Base-by-base conservation (phyloP, 2,888 invertebrate species). In the Ischnura elegans region DNA sequence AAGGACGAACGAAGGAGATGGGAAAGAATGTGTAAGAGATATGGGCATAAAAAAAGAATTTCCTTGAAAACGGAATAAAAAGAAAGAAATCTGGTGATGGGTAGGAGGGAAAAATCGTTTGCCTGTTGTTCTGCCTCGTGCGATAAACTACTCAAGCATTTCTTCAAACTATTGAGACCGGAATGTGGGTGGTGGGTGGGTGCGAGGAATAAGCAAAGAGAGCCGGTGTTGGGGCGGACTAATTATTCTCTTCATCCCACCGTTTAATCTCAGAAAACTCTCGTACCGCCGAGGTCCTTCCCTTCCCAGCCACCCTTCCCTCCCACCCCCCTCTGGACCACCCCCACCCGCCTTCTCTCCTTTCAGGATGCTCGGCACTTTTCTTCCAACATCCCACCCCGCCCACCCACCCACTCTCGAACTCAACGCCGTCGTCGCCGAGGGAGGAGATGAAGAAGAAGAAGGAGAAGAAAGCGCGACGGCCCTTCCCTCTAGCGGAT, bases 241-340 rank as follows among this genome's bases (percentile, higher is more conserved):
- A 90, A 90, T 90, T 90, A 90, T 90, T 90, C 90, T 90, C 90
- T 61, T 61, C 90, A 66, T 90, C 61, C 90, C 61, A 90, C 90
- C 90, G 61, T 61, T 90, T 90, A 90, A 90, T 90, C 90, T 90
- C 61, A 66, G 90, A 90, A 55, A 90, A 90, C 90, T 90, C 90
- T 90, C 61, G 36, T 55, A 36, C 55, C 42, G 36, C 66, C 45
- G 76, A 76, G 29, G 76, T 76, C 76, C 76, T 61, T n/a, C n/a
- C n/a, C n/a, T 36, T n/a, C 76, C 36, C 76, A 4, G 29, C 66
- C n/a, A 8, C 66, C 66, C 13, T 6, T n/a, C n/a, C 66, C n/a
- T n/a, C 29, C 8, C 66, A 6, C 66, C 29, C 29, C 29, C 66
- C 76, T 19, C 51, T 51, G 51, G 51, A 51, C 51, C 61, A 61